Evolutionary conservation across 2,888 invertebrate species (phyloP).

Genomic region (Stegophylla sp.): DNA sequence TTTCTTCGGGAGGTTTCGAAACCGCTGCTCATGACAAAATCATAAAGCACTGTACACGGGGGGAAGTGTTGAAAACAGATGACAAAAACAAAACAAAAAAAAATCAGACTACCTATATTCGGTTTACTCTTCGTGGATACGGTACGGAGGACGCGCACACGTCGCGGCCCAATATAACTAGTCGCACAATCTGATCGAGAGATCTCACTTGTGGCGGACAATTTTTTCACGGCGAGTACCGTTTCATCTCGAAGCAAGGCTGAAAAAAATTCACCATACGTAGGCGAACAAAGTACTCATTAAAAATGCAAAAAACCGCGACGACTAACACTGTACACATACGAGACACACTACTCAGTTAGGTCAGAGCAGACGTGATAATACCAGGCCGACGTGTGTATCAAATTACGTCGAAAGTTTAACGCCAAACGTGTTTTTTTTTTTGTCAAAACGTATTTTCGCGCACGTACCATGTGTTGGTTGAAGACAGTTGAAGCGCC

Average conservation of each 20-base stretch:
- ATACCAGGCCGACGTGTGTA: not conserved
- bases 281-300: conserved; percentile 19
- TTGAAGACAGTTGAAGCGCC: too few species aligned
- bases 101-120: too few species aligned
- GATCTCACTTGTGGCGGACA: not conserved
- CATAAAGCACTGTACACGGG: too few species aligned
- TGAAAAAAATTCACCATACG: conserved; percentile 6
- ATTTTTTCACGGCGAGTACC: not conserved
- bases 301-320: not conserved
- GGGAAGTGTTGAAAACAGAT: too few species aligned
- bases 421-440: not conserved
- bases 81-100: too few species aligned
- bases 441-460: not conserved
- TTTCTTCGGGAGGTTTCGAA: too few species aligned
- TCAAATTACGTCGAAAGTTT: conserved; percentile 37
- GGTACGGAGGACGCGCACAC: too few species aligned
- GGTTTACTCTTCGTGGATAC: too few species aligned
- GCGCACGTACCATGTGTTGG: too few species aligned
- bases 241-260: not conserved
- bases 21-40: too few species aligned
- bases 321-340: too few species aligned
- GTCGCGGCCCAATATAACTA: not conserved
- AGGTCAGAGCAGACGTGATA: not conserved
- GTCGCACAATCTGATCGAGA: not conserved
- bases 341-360: too few species aligned